Percentiles rank a stretch among this genome's conserved stretches.
Conservation (phyloP, 2,888 invertebrate genomes). For the Noctua janthe region DNA sequence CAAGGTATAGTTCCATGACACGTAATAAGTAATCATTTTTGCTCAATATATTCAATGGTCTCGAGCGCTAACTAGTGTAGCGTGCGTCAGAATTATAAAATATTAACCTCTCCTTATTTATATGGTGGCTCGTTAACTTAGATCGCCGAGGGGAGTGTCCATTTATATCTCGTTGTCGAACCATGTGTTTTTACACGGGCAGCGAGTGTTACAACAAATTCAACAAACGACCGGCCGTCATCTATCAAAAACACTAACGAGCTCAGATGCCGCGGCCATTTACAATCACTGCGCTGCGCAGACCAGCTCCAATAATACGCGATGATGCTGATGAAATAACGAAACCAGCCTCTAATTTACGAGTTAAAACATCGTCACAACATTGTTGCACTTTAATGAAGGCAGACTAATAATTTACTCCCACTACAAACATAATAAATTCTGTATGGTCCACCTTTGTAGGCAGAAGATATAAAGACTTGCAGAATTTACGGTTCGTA, state of each 20-base stretch:
- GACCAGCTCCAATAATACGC: constrained; percentile 83
- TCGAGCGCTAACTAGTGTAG: constrained; percentile 72
- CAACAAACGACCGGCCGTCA: constrained; percentile 88
- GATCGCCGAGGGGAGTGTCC: constrained; percentile 89
- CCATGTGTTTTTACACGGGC: constrained; percentile 87
- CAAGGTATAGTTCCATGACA: constrained; percentile 50
- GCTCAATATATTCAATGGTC: constrained; percentile 71
- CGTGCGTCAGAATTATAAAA: constrained; percentile 82
- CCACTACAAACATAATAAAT: constrained; percentile 36
- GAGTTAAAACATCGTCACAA: constrained; percentile 75
- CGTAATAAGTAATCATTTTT: constrained; percentile 65
- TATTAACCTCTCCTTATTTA: constrained; percentile 87
- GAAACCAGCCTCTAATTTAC: constrained; percentile 75
- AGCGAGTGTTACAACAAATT: constrained; percentile 87
- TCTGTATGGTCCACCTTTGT: constrained; percentile 7
- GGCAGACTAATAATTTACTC: constrained; percentile 47
- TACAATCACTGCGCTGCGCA: constrained; percentile 83
- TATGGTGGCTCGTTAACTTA: constrained; percentile 88
- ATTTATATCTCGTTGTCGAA: constrained; percentile 89
- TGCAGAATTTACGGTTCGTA: neutral
- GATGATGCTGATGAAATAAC: constrained; percentile 84
- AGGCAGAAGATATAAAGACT: constrained; percentile 17
- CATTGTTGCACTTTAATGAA: constrained; percentile 70
- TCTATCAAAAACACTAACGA: constrained; percentile 90
- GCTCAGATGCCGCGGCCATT: constrained; percentile 87